These are phyloP conservation scores for Drosophila paracracens DNA, from an alignment of 2,888 invertebrate genomes.

Conservation along the genomic window DNA sequence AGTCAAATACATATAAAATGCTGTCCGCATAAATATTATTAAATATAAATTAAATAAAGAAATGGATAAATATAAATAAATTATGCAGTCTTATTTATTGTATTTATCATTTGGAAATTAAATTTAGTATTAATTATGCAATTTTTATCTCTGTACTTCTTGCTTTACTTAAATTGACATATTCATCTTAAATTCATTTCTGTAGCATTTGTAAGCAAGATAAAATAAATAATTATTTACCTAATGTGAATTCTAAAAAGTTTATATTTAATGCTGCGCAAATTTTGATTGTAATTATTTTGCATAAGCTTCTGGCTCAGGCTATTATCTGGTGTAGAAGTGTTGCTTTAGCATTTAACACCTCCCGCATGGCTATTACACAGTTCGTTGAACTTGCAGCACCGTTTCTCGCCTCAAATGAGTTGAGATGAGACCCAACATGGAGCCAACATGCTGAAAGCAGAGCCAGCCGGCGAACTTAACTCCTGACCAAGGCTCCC, in stretches of 20 bases:
- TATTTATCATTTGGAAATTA: background rate
- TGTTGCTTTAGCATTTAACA: slow-evolving; percentile 1
- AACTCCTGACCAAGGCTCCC: slow-evolving; percentile 19
- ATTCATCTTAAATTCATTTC: background rate
- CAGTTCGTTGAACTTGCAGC: slow-evolving; percentile 36
- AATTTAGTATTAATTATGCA: background rate
- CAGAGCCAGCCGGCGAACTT: slow-evolving; percentile 2
- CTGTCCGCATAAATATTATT: background rate
- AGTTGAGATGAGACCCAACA: background rate
- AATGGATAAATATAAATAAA: background rate
- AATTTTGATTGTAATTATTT: background rate
- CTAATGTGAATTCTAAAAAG: background rate
- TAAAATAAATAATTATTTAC: background rate
- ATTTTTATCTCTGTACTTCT: too few species aligned
- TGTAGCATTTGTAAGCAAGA: background rate
- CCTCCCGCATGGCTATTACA: background rate
- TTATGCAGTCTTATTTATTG: background rate
- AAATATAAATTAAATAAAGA: background rate
- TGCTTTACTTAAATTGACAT: background rate
- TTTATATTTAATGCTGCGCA: background rate
- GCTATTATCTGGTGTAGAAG: background rate
- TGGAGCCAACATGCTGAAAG: background rate
- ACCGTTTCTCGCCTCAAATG: slow-evolving; percentile 4
- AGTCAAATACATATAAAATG: background rate
- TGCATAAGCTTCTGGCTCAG: background rate